Percentiles rank a stretch among this genome's conserved stretches.
Conservation (phyloP, 2,888 invertebrate species). For the Trachelus iudaicus region DNA sequence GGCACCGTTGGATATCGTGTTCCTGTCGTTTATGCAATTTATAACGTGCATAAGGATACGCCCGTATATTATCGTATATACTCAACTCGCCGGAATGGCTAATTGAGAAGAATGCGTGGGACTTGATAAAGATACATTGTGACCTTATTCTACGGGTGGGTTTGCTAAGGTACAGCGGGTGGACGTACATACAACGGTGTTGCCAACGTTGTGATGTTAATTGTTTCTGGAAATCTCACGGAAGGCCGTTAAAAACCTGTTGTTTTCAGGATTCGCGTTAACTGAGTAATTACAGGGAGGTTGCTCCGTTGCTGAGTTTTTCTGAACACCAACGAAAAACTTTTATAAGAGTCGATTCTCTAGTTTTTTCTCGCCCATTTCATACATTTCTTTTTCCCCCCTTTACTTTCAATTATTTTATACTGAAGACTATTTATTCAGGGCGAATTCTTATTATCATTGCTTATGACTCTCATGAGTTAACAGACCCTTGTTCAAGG, state of each 20-base stretch:
- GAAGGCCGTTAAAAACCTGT: background rate
- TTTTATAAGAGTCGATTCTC: background rate
- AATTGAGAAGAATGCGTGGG: conserved; percentile 40
- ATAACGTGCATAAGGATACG: conserved; percentile 5
- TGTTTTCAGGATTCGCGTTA: background rate
- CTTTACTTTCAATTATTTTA: background rate
- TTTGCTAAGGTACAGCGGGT: background rate
- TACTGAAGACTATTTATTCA: too few species aligned
- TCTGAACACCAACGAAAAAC: background rate
- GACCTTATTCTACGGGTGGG: background rate
- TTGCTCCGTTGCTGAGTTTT: background rate
- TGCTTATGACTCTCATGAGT: background rate
- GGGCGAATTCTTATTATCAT: background rate
- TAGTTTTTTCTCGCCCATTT: background rate
- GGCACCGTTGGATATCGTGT: conserved; percentile 1
- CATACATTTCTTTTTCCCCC: background rate
- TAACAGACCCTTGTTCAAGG: background rate
- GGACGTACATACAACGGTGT: background rate
- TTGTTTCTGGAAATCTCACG: background rate
- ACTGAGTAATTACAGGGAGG: background rate
- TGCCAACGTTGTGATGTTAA: background rate
- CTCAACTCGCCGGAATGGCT: conserved; percentile 14
- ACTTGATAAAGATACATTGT: conserved; percentile 27
- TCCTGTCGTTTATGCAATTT: conserved; percentile 10
- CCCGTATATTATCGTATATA: conserved; percentile 17